Conservation (phyloP, 2,113 vertebrate species). For the Poeciliopsis turrubarensis region DNA sequence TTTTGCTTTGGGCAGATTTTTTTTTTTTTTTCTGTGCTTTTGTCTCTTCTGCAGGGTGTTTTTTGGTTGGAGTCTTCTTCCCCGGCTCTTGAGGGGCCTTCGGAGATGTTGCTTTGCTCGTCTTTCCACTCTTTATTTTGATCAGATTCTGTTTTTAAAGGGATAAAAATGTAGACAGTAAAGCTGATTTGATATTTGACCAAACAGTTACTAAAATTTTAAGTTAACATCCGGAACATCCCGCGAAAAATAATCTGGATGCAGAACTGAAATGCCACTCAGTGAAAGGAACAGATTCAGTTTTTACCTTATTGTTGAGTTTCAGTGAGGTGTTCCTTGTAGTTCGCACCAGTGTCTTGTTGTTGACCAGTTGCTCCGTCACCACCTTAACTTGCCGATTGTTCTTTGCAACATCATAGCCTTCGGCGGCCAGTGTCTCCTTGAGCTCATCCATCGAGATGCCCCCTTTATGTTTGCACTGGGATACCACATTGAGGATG, state of each 20-base stretch:
- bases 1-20: too few species aligned
- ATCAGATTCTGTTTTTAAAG: not conserved
- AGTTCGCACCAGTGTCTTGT: slow-evolving; percentile 14
- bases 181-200: not conserved
- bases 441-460: slow-evolving; percentile 55
- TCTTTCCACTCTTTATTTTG: not conserved
- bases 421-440: slow-evolving; percentile 33
- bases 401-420: slow-evolving; percentile 41
- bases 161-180: not conserved
- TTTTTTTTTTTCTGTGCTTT: not conserved
- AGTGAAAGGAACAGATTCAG: too few species aligned
- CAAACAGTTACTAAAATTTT: too few species aligned
- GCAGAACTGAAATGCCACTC: too few species aligned
- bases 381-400: slow-evolving; percentile 14
- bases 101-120: not conserved
- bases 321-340: slow-evolving; percentile 16
- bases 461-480: slow-evolving; percentile 32
- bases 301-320: slow-evolving; percentile 30
- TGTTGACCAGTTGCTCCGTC: slow-evolving; percentile 23
- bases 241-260: too few species aligned
- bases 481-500: slow-evolving; percentile 41
- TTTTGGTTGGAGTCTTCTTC: not conserved
- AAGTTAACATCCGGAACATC: too few species aligned
- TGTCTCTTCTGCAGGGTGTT: not conserved
- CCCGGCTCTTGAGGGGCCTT: slow-evolving; percentile 7